Percentiles rank a stretch among this genome's conserved stretches.
phyloP scores from a whole-genome alignment of 2,888 invertebrate genomes.

The Dryomyza anilis region DNA sequence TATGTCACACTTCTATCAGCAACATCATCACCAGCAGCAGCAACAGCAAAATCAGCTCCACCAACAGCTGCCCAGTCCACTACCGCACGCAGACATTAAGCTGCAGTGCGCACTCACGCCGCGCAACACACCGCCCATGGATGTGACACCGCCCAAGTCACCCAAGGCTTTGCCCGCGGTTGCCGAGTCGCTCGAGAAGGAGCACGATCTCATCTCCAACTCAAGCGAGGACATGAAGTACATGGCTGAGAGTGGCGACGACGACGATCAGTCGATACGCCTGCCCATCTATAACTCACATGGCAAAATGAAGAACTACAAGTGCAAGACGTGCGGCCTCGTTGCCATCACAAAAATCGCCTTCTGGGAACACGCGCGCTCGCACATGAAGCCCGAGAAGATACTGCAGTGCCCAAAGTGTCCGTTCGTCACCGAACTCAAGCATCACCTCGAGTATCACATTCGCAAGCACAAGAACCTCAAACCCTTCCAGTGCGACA shows the following conservation, averaged over 20 bases:
- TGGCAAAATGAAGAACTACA: constrained; percentile 85
- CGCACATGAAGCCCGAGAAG: constrained; percentile 93
- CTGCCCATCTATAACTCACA: constrained; percentile 64
- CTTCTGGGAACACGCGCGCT: constrained; percentile 90
- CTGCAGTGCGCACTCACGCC: constrained; percentile 51
- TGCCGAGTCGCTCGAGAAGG: constrained; percentile 43
- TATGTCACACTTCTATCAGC: constrained; percentile 47
- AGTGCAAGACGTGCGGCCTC: constrained; percentile 91
- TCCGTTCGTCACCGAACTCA: constrained; percentile 97
- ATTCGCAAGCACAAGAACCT: constrained; percentile 91
- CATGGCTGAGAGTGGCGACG: constrained; percentile 55
- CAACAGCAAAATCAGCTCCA: too few species aligned
- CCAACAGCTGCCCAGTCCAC: constrained; percentile 46
- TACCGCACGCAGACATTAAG: constrained; percentile 41
- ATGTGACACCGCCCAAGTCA: constrained; percentile 60
- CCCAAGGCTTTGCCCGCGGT: constrained; percentile 41
- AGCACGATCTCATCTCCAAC: constrained; percentile 57
- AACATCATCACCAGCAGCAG: constrained; percentile 25
- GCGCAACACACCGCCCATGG: constrained; percentile 59
- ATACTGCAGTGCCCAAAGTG: constrained; percentile 89
- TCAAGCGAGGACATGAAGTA: constrained; percentile 57
- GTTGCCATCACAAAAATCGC: constrained; percentile 85
- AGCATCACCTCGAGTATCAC: constrained; percentile 98
- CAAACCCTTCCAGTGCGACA: constrained; percentile 92
- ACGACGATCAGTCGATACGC: constrained; percentile 61